A percentile compares a stretch with the other conserved stretches of the same genome.
phyloP scores from a whole-genome alignment of 2,888 invertebrate genomes.

The Ischnura elegans region DNA sequence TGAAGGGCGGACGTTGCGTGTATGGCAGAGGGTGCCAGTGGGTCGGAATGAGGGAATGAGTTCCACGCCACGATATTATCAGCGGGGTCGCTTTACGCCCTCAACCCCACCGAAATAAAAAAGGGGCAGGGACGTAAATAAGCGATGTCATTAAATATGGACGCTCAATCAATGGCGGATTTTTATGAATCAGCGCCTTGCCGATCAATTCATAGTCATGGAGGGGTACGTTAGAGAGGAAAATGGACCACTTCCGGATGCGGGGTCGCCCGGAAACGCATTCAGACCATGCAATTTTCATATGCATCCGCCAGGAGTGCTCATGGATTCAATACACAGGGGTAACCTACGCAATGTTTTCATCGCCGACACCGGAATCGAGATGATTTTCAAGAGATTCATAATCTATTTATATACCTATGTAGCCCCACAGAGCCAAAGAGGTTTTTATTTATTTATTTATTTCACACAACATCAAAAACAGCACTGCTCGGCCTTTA shows the following conservation, averaged over 20 bases:
- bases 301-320: not conserved
- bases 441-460: too few relatives aligned
- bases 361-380: too few relatives aligned
- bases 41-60: not conserved
- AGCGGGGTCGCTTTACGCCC: not conserved
- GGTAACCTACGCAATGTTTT: too few relatives aligned
- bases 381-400: too few relatives aligned
- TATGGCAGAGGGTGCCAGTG: not conserved
- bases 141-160: constrained; percentile 38
- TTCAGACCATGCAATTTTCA: not conserved
- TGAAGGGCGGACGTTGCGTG: not conserved
- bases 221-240: not conserved
- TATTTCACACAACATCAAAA: too few relatives aligned
- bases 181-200: not conserved
- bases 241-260: not conserved
- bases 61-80: not conserved
- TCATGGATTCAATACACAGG: too few relatives aligned
- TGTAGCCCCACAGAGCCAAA: too few relatives aligned
- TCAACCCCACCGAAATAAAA: not conserved
- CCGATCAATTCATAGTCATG: not conserved
- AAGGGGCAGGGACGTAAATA: not conserved
- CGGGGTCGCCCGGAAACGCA: not conserved
- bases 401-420: too few relatives aligned
- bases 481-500: too few relatives aligned
- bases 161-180: constrained; percentile 26